A percentile compares a stretch with the other conserved stretches of the same genome.
Evolutionary conservation across 2,797 vertebrate genomes (phyloP).

Genomic region (Danio kyathit): DNA sequence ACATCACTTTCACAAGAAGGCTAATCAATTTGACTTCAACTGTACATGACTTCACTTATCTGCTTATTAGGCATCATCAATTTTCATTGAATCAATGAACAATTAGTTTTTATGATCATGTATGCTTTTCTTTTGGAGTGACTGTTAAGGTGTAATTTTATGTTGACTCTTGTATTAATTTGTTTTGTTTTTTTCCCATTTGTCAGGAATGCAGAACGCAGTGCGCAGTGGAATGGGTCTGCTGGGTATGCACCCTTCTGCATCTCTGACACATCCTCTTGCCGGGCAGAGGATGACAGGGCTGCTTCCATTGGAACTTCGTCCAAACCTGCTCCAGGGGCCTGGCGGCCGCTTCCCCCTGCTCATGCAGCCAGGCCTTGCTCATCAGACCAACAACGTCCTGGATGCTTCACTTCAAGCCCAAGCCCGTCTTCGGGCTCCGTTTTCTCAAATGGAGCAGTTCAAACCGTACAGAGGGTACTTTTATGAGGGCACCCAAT

Average conservation of each 20-base stretch:
- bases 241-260: slow-evolving; percentile 88
- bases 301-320: slow-evolving; percentile 90
- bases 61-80: too few relatives aligned
- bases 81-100: too few relatives aligned
- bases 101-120: too few relatives aligned
- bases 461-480: slow-evolving; percentile 86
- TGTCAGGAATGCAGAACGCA: slow-evolving; percentile 82
- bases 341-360: slow-evolving; percentile 83
- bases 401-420: slow-evolving; percentile 87
- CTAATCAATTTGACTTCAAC: too few relatives aligned
- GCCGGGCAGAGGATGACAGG: slow-evolving; percentile 88
- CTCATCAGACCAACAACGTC: slow-evolving; percentile 78
- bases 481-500: slow-evolving; percentile 80
- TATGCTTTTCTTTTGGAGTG: background rate
- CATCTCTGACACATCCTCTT: slow-evolving; percentile 83
- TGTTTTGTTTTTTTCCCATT: background rate
- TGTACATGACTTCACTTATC: too few relatives aligned
- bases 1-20: too few relatives aligned
- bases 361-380: slow-evolving; percentile 89
- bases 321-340: slow-evolving; percentile 87
- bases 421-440: slow-evolving; percentile 82
- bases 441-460: slow-evolving; percentile 90
- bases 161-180: background rate
- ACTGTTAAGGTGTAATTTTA: background rate
- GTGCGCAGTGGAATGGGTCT: slow-evolving; percentile 87